Evolutionary conservation across 2,113 vertebrate species (phyloP).

Genomic region (Delphinapterus leucas): DNA sequence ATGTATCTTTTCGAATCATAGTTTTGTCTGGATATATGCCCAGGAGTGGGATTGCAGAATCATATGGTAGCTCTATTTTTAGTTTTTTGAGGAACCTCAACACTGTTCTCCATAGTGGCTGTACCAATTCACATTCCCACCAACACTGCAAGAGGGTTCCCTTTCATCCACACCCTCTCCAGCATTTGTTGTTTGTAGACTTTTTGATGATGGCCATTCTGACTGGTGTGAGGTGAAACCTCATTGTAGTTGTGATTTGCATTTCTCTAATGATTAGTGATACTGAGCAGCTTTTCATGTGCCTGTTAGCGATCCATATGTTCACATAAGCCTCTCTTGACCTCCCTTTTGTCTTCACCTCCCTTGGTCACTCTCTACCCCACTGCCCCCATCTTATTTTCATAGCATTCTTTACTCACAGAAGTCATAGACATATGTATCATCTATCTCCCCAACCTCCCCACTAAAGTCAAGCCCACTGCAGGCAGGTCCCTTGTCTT

Average conservation of each 20-base stretch:
- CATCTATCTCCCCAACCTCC: neutral
- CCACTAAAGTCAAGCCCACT: neutral
- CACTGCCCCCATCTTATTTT: neutral
- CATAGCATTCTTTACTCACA: neutral
- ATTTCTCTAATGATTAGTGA: neutral
- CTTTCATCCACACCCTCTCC: no score
- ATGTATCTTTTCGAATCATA: neutral
- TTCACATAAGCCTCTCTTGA: neutral
- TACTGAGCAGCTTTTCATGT: neutral
- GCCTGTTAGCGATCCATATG: rapidly evolving
- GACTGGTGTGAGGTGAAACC: neutral
- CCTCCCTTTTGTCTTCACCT: neutral
- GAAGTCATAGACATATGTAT: neutral
- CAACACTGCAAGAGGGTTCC: no score
- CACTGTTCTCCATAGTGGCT: neutral
- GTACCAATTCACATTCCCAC: neutral
- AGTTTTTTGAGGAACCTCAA: neutral
- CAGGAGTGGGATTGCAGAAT: neutral
- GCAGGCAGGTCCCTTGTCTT: neutral
- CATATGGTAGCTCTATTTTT: rapidly evolving
- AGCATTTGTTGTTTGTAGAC: no score
- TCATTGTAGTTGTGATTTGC: neutral
- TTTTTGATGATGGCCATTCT: no score
- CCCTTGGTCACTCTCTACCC: neutral
- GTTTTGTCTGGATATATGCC: neutral